Base-by-base conservation (phyloP, 2,113 vertebrate genomes). In the Clupea harengus region DNA sequence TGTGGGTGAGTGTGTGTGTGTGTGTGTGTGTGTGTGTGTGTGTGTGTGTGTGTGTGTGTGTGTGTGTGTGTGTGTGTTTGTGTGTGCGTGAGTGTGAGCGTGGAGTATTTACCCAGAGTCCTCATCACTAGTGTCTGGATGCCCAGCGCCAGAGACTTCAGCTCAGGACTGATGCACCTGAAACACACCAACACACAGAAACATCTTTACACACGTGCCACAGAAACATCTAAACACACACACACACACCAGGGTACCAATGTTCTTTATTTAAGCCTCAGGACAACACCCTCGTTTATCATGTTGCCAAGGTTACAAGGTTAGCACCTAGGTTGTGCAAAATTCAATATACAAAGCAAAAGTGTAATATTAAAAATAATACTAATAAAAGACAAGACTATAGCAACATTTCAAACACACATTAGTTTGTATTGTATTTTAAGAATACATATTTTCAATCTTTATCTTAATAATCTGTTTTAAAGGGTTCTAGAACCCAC, bases 71-170 rank as follows among this genome's bases (percentile, higher is more conserved):
- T 67, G 64, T 67, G 64, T 67, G 64, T 67, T 11, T 64, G 60
- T 67, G 60, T 67, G 60, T 67, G 60, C 2, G 18, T 60, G 54
- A 20, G 54, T 64, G 60, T 64, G 60, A 25, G 60, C n/a, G 60
- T 50, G 60, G 32, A 3, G 86, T 54, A 0, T 95, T 93, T 95
- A 98, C 97, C 97, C 84, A 99, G 87, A 25, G 86, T 72, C 89
- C 97, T 94, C 7, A 96, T 89, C 13, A 86, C 2, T 78, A 99
- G 93, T 0, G 93, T 84, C 64, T 96, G 91, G 0, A 99, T 92
- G 32, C 97, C 98, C 82, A 99, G 85, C 0, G 97, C 97, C 18
- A 99, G 95, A 9, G 97, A 95, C 91, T 98, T 99, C 39, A 99
- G 49, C 82, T 99, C 96, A 83, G 96, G 95, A 15, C 92, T 86